Evolutionary conservation across 1,140 invertebrate species (phyloP).

Genomic region (Drosophila kikkawai): DNA sequence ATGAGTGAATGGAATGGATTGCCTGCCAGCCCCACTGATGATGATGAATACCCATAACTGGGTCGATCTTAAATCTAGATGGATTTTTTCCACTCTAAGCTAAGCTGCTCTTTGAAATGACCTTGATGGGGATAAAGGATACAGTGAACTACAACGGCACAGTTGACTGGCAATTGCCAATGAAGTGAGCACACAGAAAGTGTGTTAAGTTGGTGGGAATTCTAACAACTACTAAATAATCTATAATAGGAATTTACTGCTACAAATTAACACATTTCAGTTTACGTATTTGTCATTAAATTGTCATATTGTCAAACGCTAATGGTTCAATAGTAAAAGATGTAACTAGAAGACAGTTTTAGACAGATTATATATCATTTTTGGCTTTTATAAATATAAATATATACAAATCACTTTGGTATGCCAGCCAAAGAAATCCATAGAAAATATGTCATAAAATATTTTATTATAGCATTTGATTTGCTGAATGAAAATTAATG

Average conservation of each 20-base stretch:
- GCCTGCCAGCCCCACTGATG: conserved; percentile 13
- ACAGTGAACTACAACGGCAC: conserved; percentile 5
- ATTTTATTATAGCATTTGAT: conserved; percentile 55
- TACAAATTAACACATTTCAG: conserved; percentile 4
- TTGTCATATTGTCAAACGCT: neutral
- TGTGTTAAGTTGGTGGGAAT: conserved; percentile 24
- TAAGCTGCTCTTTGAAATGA: conserved; percentile 19
- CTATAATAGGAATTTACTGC: neutral
- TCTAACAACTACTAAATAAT: conserved; percentile 7
- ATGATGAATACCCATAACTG: conserved; percentile 46
- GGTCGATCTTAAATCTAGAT: conserved; percentile 41
- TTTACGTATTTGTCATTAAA: neutral
- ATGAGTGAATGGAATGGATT: conserved; percentile 18
- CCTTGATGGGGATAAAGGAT: conserved; percentile 40
- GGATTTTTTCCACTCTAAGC: conserved; percentile 22
- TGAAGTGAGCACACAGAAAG: conserved; percentile 12
- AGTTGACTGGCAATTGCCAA: conserved; percentile 16
- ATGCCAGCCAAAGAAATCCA: neutral
- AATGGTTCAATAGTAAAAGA: neutral
- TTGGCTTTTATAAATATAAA: neutral
- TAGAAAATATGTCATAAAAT: conserved; percentile 32
- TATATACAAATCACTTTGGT: neutral
- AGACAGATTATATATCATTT: neutral
- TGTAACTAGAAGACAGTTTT: neutral
- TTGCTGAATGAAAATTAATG: conserved; percentile 65